phyloP scores from a whole-genome alignment of 2,113 vertebrate genomes.

The Campylomormyrus tamandua region DNA sequence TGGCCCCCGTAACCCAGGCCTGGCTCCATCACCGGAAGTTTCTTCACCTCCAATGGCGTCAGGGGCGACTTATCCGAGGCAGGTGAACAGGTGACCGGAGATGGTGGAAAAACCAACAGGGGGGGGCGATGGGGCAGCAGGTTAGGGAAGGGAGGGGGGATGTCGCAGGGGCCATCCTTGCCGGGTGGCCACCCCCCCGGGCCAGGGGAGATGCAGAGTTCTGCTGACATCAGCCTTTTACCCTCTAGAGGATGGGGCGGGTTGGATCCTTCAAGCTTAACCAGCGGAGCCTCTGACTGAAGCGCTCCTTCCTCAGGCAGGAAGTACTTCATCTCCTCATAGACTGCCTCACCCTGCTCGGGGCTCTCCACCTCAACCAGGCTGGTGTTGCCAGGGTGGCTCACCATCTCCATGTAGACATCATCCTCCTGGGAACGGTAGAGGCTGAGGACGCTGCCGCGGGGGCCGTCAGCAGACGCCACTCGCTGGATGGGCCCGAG shows the following conservation, averaged over 20 bases:
- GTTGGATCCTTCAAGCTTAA: conserved; percentile 35
- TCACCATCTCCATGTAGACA: conserved; percentile 92
- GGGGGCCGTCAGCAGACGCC: conserved; percentile 59
- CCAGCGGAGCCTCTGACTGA: conserved; percentile 28
- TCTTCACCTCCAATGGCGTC: conserved; percentile 90
- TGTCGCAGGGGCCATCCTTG: conserved; percentile 70
- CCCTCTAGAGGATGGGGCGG: conserved; percentile 47
- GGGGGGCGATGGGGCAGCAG: conserved; percentile 87
- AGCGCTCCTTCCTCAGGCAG: conserved; percentile 59
- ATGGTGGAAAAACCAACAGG: conserved; percentile 86
- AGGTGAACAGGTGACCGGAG: conserved; percentile 85
- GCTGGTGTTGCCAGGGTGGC: conserved; percentile 56
- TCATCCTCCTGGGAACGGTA: conserved; percentile 69
- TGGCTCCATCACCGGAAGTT: conserved; percentile 86
- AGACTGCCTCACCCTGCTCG: conserved; percentile 78
- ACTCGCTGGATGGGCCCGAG: conserved; percentile 54
- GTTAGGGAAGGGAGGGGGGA: conserved; percentile 91
- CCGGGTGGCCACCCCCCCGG: conserved; percentile 31
- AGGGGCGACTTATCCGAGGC: conserved; percentile 92
- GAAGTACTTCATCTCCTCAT: conserved; percentile 94
- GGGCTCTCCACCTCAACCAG: conserved; percentile 60
- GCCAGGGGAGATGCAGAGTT: conserved; percentile 33
- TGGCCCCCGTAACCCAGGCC: conserved; percentile 77
- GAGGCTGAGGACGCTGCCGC: conserved; percentile 51
- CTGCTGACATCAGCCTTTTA: conserved; percentile 36